Conservation (phyloP, 2,113 vertebrate species). For the Panthera leo region DNA sequence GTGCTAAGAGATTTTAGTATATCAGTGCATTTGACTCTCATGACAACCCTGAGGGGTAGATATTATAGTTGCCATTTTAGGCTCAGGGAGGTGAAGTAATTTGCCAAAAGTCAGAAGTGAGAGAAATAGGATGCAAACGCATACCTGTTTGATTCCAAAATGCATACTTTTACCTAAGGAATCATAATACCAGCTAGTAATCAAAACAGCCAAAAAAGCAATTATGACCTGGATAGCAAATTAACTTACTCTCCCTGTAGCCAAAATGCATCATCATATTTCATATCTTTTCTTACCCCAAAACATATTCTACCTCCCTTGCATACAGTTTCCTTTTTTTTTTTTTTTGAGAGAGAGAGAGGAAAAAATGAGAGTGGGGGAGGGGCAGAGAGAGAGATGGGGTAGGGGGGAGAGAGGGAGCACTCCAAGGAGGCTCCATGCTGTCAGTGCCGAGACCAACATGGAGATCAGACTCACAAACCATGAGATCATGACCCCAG, state of each 20-base stretch:
- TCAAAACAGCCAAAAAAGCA: background rate
- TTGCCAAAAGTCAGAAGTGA: background rate
- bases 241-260: background rate
- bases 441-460: too few species aligned
- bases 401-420: too few species aligned
- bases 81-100: background rate
- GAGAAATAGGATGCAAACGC: background rate
- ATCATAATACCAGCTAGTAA: background rate
- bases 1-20: background rate
- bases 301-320: background rate
- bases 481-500: too few species aligned
- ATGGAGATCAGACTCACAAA: too few species aligned
- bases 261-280: background rate
- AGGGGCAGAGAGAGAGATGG: too few species aligned
- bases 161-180: background rate
- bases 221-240: background rate
- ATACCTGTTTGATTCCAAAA: background rate
- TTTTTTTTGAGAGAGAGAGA: too few species aligned
- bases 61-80: background rate
- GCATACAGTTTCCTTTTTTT: too few species aligned
- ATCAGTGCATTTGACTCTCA: background rate
- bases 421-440: too few species aligned
- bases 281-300: background rate
- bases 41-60: background rate
- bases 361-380: too few species aligned